A percentile compares a stretch with the other conserved stretches of the same genome.
These are phyloP conservation scores for Serripes groenlandicus DNA, from an alignment of 2,888 invertebrate species.

Conservation along the genomic window DNA sequence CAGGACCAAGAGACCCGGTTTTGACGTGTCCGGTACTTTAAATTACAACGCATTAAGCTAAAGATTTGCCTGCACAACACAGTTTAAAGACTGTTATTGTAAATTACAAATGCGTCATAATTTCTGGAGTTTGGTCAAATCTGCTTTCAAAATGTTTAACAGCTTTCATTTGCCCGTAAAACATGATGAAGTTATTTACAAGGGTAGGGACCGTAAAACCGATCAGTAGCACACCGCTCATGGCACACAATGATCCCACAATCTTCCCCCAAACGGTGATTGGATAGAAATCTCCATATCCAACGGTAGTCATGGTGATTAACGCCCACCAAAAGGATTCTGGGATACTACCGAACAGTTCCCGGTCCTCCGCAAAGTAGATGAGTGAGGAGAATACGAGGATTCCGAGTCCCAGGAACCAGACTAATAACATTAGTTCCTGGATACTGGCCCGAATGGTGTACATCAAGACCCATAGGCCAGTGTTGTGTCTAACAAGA, in stretches of 20 bases:
- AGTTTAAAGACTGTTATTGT: too few relatives aligned
- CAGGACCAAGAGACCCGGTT: too few relatives aligned
- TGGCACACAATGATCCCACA: constrained; percentile 78
- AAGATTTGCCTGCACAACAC: too few relatives aligned
- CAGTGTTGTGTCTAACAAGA: constrained; percentile 79
- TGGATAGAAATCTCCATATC: constrained; percentile 84
- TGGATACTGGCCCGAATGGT: constrained; percentile 81
- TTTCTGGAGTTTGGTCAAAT: not conserved
- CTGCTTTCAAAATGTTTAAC: constrained; percentile 52
- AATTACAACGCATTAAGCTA: too few relatives aligned
- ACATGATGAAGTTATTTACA: constrained; percentile 82
- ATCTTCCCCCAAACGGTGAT: constrained; percentile 75
- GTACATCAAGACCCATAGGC: constrained; percentile 82
- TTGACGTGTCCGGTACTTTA: too few relatives aligned
- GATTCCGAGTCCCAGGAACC: constrained; percentile 81
- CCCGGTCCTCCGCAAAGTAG: constrained; percentile 79
- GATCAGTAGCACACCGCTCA: constrained; percentile 80
- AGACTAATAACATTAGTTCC: constrained; percentile 80
- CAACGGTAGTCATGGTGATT: constrained; percentile 84
- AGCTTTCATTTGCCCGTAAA: constrained; percentile 78
- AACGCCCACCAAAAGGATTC: constrained; percentile 84
- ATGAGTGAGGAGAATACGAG: constrained; percentile 83
- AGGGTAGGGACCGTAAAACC: constrained; percentile 83
- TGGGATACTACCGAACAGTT: constrained; percentile 78
- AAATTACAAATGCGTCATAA: too few relatives aligned